Evolutionary conservation across 2,113 vertebrate species (phyloP), one percentile per base, ranked within the genome.

Genomic region (Scytalopus superciliaris): DNA sequence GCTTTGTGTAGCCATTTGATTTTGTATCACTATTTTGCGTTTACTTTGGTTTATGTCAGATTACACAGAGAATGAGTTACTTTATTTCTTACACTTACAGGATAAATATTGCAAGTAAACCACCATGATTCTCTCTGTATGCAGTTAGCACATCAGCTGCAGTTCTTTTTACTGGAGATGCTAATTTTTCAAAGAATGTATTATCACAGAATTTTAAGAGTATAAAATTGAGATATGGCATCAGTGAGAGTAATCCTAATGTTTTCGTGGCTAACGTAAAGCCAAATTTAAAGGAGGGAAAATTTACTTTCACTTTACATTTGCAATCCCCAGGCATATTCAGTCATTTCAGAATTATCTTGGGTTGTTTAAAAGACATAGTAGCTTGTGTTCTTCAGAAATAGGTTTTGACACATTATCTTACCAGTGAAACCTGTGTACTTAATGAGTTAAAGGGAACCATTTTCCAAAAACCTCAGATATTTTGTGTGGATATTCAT

Each of bases 401-500:
- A 70, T 33, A 80, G 87, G 75, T 97, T 96, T 94, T 87, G 88
- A 92, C 25, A 80, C 33, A 19, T 74, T 87, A 88, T 83, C 74
- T 78, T 91, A 68, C 88, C 15, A 4, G 52, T 78, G 91, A 96
- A 97, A 78, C 42, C 77, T 75, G 37, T 87, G 56, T 70, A 84
- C 64, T 94, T 95, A 96, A 94, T 91, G 86, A 97, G 70, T 96
- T 95, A 95, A 96, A 90, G 80, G 90, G 87, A 95, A 82, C 17
- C 0, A 15, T 93, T 97, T 96, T 91, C 88, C 63, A 96, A 91
- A 96, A 90, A 89, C 35, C 60, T 92, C 25, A 10, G 40, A 50
- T 67, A 93, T 84, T 96, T 87, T 95, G 79, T 28, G 19, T 89
- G 86, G 94, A 49, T 94, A 97, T 98, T 96, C 89, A 97, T 98